Evolutionary conservation across 2,113 vertebrate species (phyloP), one percentile per base, ranked within the genome.

Genomic region (Recurvirostra avosetta): DNA sequence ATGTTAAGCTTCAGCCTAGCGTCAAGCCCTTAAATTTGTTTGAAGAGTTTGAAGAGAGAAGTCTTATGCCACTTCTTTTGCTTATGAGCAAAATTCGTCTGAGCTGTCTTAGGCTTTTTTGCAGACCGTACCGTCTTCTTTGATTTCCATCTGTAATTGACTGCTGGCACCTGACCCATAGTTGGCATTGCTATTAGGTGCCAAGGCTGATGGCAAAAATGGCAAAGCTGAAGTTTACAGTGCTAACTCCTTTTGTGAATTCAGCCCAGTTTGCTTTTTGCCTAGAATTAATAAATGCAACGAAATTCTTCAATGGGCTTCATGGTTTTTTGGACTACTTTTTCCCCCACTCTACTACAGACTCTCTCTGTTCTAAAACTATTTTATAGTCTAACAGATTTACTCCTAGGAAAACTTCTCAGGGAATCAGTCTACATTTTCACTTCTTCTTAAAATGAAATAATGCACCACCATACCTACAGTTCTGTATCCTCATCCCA

Each of bases 321-420:
- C 41, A 13, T 22, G 43, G 0, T 2, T 15, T 53, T 90, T 77
- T 63, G 5, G 13, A 70, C 38, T 53, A 25, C 32, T 36, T 43
- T 11, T 2, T 10, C 4, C 5, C 2, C 1, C 5, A 8, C 11
- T 76, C 52, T 47, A 11, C 15, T 47, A 47, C 2, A 66, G 68
- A 70, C 23, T 80, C 11, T 62, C 8, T 66, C 36, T 71, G 14
- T 80, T 88, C 50, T 90, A 84, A 92, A 90, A 73, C 26, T 71
- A 61, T 18, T 67, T 88, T 26, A 68, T 34, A 71, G 26, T 59
- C 32, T 66, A 80, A 38, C 16, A 63, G n/a, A 86, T 67, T 84
- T 59, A 80, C 15, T 86, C 27, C 8, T 38, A 63, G 58, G 49
- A 88, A 91, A 92, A 50, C 13, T 84, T 90, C 84, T 62, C 59